phyloP scores from a whole-genome alignment of 2,888 invertebrate species.

The Brachyptera putata region DNA sequence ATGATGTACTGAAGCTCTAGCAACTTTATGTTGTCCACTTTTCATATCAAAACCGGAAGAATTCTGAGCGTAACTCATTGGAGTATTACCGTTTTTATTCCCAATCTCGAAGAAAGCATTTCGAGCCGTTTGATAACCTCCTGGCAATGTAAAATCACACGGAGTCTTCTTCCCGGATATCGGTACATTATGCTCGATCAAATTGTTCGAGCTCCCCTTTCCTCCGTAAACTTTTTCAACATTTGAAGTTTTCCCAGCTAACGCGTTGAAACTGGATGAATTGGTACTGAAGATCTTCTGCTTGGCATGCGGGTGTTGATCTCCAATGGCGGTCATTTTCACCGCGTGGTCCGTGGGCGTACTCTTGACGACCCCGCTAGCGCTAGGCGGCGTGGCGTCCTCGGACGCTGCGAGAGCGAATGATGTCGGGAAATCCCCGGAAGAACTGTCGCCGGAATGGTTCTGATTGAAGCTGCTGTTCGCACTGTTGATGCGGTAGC shows the following conservation, averaged over 20 bases:
- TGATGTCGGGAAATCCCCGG: no score
- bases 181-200: no score
- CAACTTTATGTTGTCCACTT: no score
- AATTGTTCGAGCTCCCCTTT: no score
- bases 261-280: neutral
- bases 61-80: no score
- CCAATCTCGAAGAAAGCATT: constrained; percentile 20
- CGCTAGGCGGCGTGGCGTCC: neutral
- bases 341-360: neutral
- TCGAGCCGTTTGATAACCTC: neutral
- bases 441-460: constrained; percentile 36
- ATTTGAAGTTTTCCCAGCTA: neutral
- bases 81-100: no score
- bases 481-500: constrained; percentile 31
- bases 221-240: no score
- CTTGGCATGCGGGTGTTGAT: neutral
- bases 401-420: neutral
- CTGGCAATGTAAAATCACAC: neutral
- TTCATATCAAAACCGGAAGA: no score
- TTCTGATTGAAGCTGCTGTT: constrained; percentile 31
- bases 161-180: neutral
- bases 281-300: neutral
- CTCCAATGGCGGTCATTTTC: no score
- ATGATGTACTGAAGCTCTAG: constrained; percentile 7
- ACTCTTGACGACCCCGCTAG: neutral